Base-by-base conservation (phyloP, 1,140 invertebrate genomes). In the Aphidius gifuensis region DNA sequence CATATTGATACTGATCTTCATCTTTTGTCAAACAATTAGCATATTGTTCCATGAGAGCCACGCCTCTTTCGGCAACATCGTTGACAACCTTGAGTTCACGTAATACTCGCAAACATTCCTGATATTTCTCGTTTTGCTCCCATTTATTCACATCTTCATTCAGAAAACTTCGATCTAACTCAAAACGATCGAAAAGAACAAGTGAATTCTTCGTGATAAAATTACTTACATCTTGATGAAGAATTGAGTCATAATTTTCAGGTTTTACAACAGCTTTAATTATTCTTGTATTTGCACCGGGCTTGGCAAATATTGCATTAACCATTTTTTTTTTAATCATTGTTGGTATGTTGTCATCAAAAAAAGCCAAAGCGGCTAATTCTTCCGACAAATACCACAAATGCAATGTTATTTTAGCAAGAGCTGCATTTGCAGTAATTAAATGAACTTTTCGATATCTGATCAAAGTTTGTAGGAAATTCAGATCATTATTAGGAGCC, bases 361-460 rank as follows among this genome's bases (percentile, higher is more conserved):
- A 46, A 21, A 60, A 32, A 45, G 66, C n/a, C 61, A 11, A 32
- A 42, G 58, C 69, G 70, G 69, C 66, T 73, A 9, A 67, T 56
- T 66, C 67, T 43, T 38, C 68, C 21, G 61, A 72, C 71, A 6
- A 70, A 53, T 54, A 58, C 58, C 6, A 65, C 59, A 50, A 74
- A 55, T 60, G 73, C 74, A 32, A 67, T 32, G 54, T 64, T 68
- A 61, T 74, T 59, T 55, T 64, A 60, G 16, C 59, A 57, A 5
- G 73, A 45, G 7, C n/a, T n/a, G n/a, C n/a, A n/a, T n/a, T n/a
- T n/a, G n/a, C n/a, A n/a, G n/a, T n/a, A n/a, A n/a, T n/a, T 32
- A 58, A 2, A 61, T 64, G 65, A n/a, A 68, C 60, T 56, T 76
- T 71, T 49, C 56, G 55, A 48, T 55, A 50, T 7, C 49, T 50